Base-by-base conservation (phyloP, 2,888 invertebrate species). In the Drosophila anceps region DNA sequence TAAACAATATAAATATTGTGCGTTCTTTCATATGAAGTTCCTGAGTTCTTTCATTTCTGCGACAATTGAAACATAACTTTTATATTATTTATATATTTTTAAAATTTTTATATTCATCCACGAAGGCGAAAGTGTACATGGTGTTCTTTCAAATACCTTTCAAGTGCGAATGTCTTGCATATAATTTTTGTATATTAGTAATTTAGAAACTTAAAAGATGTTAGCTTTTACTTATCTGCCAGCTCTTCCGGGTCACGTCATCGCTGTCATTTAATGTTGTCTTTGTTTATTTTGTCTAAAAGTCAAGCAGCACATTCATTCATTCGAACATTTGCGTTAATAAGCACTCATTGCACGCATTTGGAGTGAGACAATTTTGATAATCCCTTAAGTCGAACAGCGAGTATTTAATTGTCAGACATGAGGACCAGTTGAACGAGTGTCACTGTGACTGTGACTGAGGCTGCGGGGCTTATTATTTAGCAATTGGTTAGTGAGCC, bases 381-480 rank as follows among this genome's bases (percentile, higher is more conserved):
- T 82, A 82, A 81, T 76, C 80, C 63, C 67, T 62, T 67, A 82
- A 81, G 75, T 79, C 50, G 51, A 51, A 43, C 41, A 31, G 54
- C 48, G 13, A 60, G 61, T 27, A 54, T 68, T 78, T 71, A 82
- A 79, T 70, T 82, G 75, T 62, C 67, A 37, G n/a, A 12, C 58
- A 41, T 13, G 43, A 43, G 64, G 10, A 29, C 15, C 33, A 62
- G 54, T 43, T 44, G 27, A 12, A 2, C 8, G 39, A 4, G 12
- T 2, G n/a, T 3, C 31, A 1, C 51, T 2, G n/a, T 3, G 31
- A 1, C 51, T 31, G 64, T 44, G 43, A 24, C 33, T 43, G 37
- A 12, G 55, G 10, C 6, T 6, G 53, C 15, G 18, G 15, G 41
- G 63, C 46, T 63, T 81, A 75, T 75, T 67, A 74, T 71, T 76